Evolutionary conservation across 2,113 vertebrate species (phyloP), one percentile per base, ranked within the genome.

Genomic region (Aegotheles bennettii): DNA sequence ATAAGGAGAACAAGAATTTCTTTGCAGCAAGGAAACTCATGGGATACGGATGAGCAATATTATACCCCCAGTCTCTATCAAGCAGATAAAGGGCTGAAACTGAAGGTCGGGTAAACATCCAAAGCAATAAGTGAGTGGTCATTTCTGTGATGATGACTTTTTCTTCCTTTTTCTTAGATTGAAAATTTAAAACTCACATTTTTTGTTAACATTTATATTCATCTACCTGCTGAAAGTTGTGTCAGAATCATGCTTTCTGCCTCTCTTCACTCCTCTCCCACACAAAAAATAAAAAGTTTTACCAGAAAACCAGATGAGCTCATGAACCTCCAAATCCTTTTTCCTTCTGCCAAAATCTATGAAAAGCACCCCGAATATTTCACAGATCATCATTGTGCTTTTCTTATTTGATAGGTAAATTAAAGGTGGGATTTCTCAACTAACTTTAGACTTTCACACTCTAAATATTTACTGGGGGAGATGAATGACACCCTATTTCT

Each of bases 171-270:
- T 38, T 56, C 51, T 61, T 26, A 1, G 29, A 29, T 12, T 54
- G 3, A 43, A n/a, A 85, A 60, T n/a, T 20, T 24, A 53, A 65
- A 4, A 0, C 1, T 36, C 38, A 20, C 0, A 0, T 2, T 4
- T 50, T 82, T 54, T 74, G 3, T 56, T 51, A n/a, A 16, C 2
- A n/a, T 53, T 45, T 82, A 3, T 68, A 24, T 25, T 31, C 6
- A 78, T 53, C 38, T 50, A 23, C 42, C 35, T 59, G 14, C 7
- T 38, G 26, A 64, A 87, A 60, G 0, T 21, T 54, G 10, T 42
- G 12, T 36, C 38, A 87, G 43, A 82, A 87, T 60, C 28, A 19
- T 0, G 0, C 1, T 43, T 12, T 68, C 28, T 75, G n/a, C 10
- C 5, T 69, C 23, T 53, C 14, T 38, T 76, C 11, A 17, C 6